Conservation (phyloP, 1,140 invertebrate species). For the Carcinoscorpius rotundicauda region DNA sequence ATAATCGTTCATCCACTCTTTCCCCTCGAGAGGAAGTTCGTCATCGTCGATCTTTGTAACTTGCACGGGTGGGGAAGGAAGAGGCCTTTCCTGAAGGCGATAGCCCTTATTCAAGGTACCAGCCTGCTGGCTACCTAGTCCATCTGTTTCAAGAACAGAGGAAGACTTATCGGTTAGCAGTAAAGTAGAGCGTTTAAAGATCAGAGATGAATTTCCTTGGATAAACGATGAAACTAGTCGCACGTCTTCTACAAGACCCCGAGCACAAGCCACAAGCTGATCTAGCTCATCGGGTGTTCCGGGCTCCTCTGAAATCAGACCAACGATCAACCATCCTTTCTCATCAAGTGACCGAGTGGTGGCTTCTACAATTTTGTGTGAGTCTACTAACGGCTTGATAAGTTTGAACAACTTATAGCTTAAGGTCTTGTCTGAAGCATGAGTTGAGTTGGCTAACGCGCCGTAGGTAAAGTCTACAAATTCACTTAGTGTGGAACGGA, state of each 20-base stretch:
- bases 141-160: neutral
- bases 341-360: conserved; percentile 58
- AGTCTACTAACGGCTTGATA: conserved; percentile 62
- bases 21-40: conserved; percentile 20
- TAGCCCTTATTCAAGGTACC: conserved; percentile 12
- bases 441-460: conserved; percentile 68
- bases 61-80: conserved; percentile 31
- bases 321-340: conserved; percentile 61
- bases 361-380: conserved; percentile 63
- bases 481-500: conserved; percentile 65
- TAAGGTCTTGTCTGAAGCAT: conserved; percentile 59
- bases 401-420: conserved; percentile 38
- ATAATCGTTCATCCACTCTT: conserved; percentile 54
- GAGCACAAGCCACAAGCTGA: conserved; percentile 66
- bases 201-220: conserved; percentile 68
- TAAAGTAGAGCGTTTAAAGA: conserved; percentile 45
- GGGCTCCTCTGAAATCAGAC: conserved; percentile 14
- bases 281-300: conserved; percentile 58
- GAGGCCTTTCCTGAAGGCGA: conserved; percentile 24
- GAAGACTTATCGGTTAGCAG: neutral
- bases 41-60: conserved; percentile 22
- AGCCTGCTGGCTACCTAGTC: neutral
- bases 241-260: conserved; percentile 75
- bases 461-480: conserved; percentile 77
- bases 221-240: conserved; percentile 76